phyloP scores from a whole-genome alignment of 1,140 invertebrate species.

The Tenebrio molitor region DNA sequence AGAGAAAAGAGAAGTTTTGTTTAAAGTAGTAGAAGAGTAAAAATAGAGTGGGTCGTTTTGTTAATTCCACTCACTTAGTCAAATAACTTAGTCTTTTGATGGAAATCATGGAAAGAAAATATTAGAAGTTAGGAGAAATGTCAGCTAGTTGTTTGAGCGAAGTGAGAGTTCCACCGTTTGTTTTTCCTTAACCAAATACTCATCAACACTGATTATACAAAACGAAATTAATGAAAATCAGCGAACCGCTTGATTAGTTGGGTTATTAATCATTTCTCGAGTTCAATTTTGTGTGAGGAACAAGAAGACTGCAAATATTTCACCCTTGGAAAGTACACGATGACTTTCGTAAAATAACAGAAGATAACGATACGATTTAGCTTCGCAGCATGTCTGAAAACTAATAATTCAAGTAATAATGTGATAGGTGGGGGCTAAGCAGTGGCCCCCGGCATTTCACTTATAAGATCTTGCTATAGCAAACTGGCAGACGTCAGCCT shows the following conservation, averaged over 20 bases:
- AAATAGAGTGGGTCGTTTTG: background rate
- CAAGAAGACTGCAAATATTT: conserved; percentile 34
- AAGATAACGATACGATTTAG: conserved; percentile 29
- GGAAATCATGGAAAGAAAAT: background rate
- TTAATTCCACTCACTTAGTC: background rate
- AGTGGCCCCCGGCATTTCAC: conserved; percentile 5
- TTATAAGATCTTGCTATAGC: conserved; percentile 26
- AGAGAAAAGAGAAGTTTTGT: background rate
- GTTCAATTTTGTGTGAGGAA: conserved; percentile 39
- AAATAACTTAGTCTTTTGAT: conserved; percentile 8
- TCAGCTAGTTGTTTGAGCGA: conserved; percentile 4
- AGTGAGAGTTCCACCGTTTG: conserved; percentile 27
- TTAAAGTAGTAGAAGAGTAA: conserved; percentile 12
- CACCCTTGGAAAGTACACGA: conserved; percentile 34
- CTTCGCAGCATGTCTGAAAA: conserved; percentile 11
- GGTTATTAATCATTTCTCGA: conserved; percentile 55
- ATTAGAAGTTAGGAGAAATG: background rate
- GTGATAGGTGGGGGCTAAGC: conserved; percentile 22
- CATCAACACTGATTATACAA: conserved; percentile 51
- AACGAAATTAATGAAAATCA: conserved; percentile 59
- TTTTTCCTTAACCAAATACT: conserved; percentile 38
- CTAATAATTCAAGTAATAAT: conserved; percentile 36
- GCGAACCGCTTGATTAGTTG: conserved; percentile 56
- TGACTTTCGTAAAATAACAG: conserved; percentile 25
- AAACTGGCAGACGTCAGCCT: conserved; percentile 40